Evolutionary conservation across 2,888 invertebrate species (phyloP).

Genomic region (Himalopsyche japonica): DNA sequence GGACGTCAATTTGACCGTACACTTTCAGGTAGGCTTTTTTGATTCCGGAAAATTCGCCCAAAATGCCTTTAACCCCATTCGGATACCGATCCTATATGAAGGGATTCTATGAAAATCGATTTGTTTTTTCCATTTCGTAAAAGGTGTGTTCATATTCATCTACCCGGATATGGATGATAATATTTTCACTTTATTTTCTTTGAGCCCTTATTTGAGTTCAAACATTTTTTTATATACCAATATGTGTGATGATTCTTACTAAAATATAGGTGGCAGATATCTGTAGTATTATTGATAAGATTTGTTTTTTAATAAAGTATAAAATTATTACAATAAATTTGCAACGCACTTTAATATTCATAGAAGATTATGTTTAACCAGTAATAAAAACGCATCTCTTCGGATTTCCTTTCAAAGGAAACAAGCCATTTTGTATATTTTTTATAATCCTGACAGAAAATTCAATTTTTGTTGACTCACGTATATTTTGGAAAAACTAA

Average conservation of each 20-base stretch:
- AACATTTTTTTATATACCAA: background rate
- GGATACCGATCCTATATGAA: background rate
- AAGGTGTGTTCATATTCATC: background rate
- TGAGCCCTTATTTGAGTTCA: background rate
- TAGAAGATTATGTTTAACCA: too few species aligned
- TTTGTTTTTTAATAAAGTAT: too few species aligned
- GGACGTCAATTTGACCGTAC: too few species aligned
- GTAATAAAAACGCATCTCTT: too few species aligned
- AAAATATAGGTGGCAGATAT: background rate
- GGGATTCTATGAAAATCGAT: background rate
- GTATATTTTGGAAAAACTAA: too few species aligned
- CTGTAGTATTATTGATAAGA: too few species aligned
- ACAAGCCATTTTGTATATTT: too few species aligned
- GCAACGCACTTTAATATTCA: too few species aligned
- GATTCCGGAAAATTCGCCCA: background rate
- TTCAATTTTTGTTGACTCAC: too few species aligned
- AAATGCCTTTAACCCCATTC: background rate
- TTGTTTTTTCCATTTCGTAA: background rate
- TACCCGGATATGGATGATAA: background rate
- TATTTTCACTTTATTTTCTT: background rate
- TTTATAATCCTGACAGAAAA: too few species aligned
- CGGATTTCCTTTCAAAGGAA: too few species aligned
- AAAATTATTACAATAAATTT: too few species aligned
- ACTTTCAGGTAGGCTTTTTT: background rate
- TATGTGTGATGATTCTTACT: background rate